Percentiles rank a stretch among this genome's conserved stretches.
phyloP scores from a whole-genome alignment of 2,113 vertebrate genomes.

The Opisthocomus hoazin region DNA sequence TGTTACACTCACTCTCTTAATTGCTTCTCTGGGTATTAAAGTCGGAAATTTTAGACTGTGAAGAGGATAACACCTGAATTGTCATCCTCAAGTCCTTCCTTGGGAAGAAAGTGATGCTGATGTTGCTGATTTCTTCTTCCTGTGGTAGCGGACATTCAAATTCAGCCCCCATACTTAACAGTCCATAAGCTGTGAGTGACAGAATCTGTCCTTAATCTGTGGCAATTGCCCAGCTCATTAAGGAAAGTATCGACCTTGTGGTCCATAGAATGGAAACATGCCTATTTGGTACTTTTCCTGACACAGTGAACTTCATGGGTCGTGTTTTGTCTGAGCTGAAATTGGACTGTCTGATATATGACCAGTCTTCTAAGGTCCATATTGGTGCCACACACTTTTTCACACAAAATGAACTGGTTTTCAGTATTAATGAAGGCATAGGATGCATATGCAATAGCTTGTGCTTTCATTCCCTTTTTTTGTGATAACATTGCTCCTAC shows the following conservation, averaged over 20 bases:
- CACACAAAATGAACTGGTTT: too few species aligned
- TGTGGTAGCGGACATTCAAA: background rate
- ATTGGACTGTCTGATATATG: background rate
- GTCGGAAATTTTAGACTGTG: background rate
- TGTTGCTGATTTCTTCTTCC: background rate
- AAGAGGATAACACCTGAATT: background rate
- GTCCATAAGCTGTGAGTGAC: background rate
- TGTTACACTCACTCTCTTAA: background rate
- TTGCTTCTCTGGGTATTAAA: background rate
- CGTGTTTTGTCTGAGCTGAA: background rate
- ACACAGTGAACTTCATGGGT: background rate
- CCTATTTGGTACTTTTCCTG: background rate
- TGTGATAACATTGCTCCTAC: background rate
- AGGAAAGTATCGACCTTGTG: background rate
- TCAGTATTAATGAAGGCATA: background rate
- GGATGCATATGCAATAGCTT: background rate
- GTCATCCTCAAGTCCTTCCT: background rate
- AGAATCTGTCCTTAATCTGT: background rate
- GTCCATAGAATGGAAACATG: background rate
- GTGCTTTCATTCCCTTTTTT: background rate
- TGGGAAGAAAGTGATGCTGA: background rate
- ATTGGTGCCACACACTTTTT: background rate
- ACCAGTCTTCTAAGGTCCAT: background rate
- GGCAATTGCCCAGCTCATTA: background rate
- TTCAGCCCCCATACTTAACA: background rate